Conservation (phyloP, 2,113 vertebrate species). For the Heterocephalus glaber region DNA sequence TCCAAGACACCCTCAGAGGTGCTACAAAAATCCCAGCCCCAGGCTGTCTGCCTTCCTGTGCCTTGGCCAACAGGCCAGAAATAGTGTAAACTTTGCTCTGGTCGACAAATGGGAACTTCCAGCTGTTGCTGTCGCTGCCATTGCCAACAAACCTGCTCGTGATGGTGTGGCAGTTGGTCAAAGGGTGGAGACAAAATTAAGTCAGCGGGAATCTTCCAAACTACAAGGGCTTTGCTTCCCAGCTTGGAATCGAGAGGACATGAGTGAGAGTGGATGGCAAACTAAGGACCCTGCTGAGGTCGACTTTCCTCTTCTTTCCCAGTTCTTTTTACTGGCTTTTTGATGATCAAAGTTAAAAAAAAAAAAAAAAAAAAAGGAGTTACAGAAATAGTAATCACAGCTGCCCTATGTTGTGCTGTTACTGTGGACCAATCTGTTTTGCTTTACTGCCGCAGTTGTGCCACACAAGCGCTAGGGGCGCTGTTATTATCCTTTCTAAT, state of each 20-base stretch:
- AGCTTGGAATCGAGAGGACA: neutral
- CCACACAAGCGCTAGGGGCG: rapidly evolving
- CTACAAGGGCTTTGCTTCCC: rapidly evolving
- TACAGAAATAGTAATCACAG: neutral
- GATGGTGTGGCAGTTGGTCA: slow-evolving; percentile 30
- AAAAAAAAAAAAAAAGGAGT: neutral
- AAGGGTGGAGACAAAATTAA: slow-evolving; percentile 4
- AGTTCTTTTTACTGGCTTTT: neutral
- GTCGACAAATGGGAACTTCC: slow-evolving; percentile 64
- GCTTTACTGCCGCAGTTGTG: rapidly evolving
- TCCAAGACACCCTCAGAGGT: neutral
- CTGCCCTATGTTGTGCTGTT: rapidly evolving
- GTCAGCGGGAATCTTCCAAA: neutral
- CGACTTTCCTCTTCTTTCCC: neutral
- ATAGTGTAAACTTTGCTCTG: slow-evolving; percentile 68
- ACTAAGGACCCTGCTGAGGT: neutral
- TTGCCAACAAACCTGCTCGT: neutral
- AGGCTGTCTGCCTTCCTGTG: slow-evolving; percentile 17
- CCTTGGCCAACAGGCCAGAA: slow-evolving; percentile 53
- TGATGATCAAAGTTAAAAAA: neutral
- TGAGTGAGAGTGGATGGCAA: neutral
- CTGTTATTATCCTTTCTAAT: neutral
- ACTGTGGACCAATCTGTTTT: rapidly evolving
- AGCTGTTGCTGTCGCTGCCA: slow-evolving; percentile 16
- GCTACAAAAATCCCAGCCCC: slow-evolving; percentile 9